Percentiles rank a stretch among this genome's conserved stretches.
These are phyloP conservation scores for Triops cancriformis DNA, from an alignment of 1,140 invertebrate genomes.

Conservation along the genomic window DNA sequence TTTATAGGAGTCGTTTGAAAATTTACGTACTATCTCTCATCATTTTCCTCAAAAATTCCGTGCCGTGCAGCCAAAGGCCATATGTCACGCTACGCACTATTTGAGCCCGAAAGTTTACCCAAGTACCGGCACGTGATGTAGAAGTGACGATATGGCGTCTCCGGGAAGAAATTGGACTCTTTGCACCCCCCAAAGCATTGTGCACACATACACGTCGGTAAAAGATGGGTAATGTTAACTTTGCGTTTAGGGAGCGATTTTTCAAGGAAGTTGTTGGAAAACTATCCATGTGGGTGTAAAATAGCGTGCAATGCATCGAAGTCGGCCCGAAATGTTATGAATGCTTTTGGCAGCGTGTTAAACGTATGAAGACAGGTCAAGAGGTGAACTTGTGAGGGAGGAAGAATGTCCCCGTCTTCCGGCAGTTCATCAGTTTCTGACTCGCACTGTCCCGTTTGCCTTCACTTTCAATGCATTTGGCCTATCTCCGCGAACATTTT, in stretches of 20 bases:
- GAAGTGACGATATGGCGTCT: no score
- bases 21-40: no score
- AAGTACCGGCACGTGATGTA: no score
- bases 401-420: not conserved
- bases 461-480: not conserved
- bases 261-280: no score
- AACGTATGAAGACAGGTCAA: conserved; percentile 5
- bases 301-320: conserved; percentile 5
- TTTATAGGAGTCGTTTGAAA: no score
- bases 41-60: no score
- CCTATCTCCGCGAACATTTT: not conserved
- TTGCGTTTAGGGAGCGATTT: not conserved
- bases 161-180: no score
- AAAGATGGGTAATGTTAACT: not conserved
- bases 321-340: not conserved
- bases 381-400: not conserved
- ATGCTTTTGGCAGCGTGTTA: not conserved
- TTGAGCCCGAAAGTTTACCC: no score
- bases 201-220: not conserved
- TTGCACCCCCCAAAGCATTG: no score
- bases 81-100: no score
- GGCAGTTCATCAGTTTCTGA: conserved; percentile 13
- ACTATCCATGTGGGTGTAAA: not conserved
- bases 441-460: not conserved
- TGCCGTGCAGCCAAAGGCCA: no score